Evolutionary conservation across 2,797 vertebrate species (phyloP).

Genomic region (Acipenser transmontanus): DNA sequence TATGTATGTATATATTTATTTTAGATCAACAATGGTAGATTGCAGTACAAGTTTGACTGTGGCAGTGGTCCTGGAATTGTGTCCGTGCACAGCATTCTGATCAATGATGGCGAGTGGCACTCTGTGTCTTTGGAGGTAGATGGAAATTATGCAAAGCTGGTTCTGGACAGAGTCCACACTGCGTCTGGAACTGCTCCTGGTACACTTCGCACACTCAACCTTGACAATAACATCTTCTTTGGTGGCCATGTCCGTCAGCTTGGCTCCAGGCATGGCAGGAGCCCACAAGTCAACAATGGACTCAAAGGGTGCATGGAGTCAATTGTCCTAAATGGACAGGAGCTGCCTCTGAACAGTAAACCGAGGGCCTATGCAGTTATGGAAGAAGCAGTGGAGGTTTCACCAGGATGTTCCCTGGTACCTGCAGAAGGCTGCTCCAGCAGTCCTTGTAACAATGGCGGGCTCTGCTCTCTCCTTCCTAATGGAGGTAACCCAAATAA

Average conservation of each 20-base stretch:
- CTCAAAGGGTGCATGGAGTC: conserved; percentile 92
- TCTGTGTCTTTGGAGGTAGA: conserved; percentile 80
- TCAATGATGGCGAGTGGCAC: conserved; percentile 92
- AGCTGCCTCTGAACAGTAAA: conserved; percentile 82
- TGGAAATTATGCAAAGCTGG: conserved; percentile 81
- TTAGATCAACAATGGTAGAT: conserved; percentile 82
- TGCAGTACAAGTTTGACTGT: conserved; percentile 93
- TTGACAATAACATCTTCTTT: conserved; percentile 78
- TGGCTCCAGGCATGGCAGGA: conserved; percentile 49
- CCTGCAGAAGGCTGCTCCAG: conserved; percentile 75
- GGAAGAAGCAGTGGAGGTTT: conserved; percentile 79
- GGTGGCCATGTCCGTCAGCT: conserved; percentile 70
- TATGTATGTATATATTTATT: background rate
- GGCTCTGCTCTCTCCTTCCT: conserved; percentile 68
- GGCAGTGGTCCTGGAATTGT: conserved; percentile 88
- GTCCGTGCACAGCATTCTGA: conserved; percentile 83
- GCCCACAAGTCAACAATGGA: conserved; percentile 72
- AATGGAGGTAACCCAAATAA: conserved; percentile 69
- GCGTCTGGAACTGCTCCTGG: conserved; percentile 65
- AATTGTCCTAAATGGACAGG: conserved; percentile 80
- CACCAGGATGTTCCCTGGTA: conserved; percentile 75
- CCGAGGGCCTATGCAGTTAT: conserved; percentile 76
- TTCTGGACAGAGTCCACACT: conserved; percentile 81
- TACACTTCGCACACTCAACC: conserved; percentile 56
- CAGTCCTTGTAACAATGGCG: conserved; percentile 82